A percentile compares a stretch with the other conserved stretches of the same genome.
Conservation (phyloP, 1,140 invertebrate species). For the Meloidogyne floridensis region DNA sequence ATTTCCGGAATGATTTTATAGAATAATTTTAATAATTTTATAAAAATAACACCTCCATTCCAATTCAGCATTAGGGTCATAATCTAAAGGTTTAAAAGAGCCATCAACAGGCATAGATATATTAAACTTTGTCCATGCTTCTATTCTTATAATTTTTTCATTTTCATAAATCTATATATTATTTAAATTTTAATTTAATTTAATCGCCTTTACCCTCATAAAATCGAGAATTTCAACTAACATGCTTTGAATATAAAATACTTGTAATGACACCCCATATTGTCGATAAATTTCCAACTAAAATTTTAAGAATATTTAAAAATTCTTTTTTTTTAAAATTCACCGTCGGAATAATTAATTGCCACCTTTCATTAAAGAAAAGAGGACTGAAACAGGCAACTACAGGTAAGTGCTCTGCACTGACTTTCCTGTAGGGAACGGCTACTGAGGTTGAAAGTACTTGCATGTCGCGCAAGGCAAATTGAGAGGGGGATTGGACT, state of each 20-base stretch:
- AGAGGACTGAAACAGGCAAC: constrained; percentile 61
- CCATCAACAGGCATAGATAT: constrained; percentile 29
- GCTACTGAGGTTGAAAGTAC: constrained; percentile 40
- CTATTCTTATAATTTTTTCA: constrained; percentile 41
- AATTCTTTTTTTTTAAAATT: neutral
- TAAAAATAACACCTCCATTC: constrained; percentile 41
- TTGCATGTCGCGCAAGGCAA: constrained; percentile 37
- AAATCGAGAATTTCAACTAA: constrained; percentile 55
- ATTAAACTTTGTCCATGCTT: constrained; percentile 46
- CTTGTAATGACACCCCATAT: constrained; percentile 58
- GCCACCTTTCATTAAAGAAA: constrained; percentile 64
- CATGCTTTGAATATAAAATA: constrained; percentile 64
- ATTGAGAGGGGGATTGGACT: constrained; percentile 38
- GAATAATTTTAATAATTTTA: neutral
- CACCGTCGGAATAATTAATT: constrained; percentile 55
- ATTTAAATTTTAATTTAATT: neutral
- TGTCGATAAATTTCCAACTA: constrained; percentile 56
- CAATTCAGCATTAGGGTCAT: constrained; percentile 61
- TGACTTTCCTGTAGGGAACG: constrained; percentile 25
- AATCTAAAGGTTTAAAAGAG: constrained; percentile 34
- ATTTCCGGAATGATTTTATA: neutral
- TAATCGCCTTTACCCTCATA: constrained; percentile 28
- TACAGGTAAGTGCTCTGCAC: constrained; percentile 30
- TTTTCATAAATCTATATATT: constrained; percentile 36
- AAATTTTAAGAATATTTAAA: neutral